Conservation (phyloP, 2,888 invertebrate genomes). For the Hermaeophaga mercurialis region DNA sequence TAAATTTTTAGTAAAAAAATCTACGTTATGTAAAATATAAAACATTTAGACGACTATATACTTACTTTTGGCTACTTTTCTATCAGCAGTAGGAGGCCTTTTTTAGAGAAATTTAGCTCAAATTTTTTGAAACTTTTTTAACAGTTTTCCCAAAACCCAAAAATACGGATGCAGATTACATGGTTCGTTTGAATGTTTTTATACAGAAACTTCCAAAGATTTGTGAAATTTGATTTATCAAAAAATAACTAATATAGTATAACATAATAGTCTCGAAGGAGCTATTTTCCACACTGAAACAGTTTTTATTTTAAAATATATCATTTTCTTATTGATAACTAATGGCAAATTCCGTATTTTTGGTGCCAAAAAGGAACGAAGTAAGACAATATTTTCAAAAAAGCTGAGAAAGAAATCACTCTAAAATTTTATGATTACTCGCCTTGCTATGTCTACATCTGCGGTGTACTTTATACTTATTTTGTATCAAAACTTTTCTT, state of each 20-base stretch:
- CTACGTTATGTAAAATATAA: no score
- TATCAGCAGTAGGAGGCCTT: neutral
- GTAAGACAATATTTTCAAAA: neutral
- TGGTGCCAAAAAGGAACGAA: neutral
- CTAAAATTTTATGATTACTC: conserved; percentile 43
- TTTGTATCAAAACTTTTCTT: conserved; percentile 58
- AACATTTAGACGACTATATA: no score
- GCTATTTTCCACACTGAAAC: no score
- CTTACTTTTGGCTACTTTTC: neutral
- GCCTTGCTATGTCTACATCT: conserved; percentile 51
- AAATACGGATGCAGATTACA: neutral
- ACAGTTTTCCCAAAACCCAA: no score
- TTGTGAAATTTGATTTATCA: no score
- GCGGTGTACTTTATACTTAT: conserved; percentile 56
- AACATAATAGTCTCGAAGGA: no score
- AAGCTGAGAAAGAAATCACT: neutral
- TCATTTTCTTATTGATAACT: no score
- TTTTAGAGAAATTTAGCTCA: neutral
- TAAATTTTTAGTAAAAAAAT: no score
- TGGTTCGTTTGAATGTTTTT: no score
- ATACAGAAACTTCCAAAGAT: no score
- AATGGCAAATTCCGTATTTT: conserved; percentile 5
- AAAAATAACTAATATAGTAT: no score
- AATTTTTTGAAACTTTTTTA: conserved; percentile 3
- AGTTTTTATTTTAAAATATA: no score